Evolutionary conservation across 2,113 vertebrate genomes (phyloP).

Genomic region (Nanorana parkeri): DNA sequence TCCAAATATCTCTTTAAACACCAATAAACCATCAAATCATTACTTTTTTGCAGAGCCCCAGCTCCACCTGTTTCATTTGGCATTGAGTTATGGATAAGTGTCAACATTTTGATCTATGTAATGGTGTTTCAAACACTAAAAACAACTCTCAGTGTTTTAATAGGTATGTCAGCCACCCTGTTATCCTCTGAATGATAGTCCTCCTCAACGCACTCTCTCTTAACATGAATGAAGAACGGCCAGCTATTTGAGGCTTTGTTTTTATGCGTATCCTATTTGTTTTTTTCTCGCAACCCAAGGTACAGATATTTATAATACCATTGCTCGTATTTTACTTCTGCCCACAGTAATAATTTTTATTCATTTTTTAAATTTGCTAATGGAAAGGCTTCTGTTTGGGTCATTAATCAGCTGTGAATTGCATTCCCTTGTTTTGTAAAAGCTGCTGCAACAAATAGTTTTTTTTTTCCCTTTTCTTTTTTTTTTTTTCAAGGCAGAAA

Average conservation of each 20-base stretch:
- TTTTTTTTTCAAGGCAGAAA: constrained; percentile 84
- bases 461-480: constrained; percentile 69
- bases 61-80: background rate
- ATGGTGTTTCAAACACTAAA: constrained; percentile 6
- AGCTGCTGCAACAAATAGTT: constrained; percentile 93
- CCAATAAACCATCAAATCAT: no score
- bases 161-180: constrained; percentile 25
- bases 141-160: constrained; percentile 35
- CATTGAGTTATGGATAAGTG: background rate
- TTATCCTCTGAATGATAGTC: constrained; percentile 36
- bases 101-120: constrained; percentile 24
- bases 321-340: constrained; percentile 62
- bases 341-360: constrained; percentile 74
- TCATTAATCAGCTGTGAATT: constrained; percentile 97
- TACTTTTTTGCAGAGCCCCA: no score
- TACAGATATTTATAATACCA: constrained; percentile 32
- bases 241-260: background rate
- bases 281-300: background rate
- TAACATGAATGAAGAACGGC: background rate
- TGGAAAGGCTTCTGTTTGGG: constrained; percentile 89
- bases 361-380: constrained; percentile 86
- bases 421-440: constrained; percentile 93
- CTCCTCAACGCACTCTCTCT: background rate
- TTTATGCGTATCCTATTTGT: constrained; percentile 8
- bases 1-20: no score